Percentiles rank a stretch among this genome's conserved stretches.
Evolutionary conservation across 2,113 vertebrate genomes (phyloP).

Genomic region (Merops nubicus): DNA sequence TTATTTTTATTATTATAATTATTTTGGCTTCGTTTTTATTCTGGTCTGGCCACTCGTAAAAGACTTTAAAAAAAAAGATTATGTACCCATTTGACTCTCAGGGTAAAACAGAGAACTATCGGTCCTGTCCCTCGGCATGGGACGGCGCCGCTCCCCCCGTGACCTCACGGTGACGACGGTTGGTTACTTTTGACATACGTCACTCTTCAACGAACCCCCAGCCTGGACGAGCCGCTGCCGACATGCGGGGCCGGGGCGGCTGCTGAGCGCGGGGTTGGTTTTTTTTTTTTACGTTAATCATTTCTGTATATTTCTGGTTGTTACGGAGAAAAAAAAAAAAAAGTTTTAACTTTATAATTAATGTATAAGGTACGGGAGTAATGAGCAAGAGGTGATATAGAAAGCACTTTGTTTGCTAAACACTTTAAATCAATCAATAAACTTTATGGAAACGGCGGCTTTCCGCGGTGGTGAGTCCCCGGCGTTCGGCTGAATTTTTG

Average conservation of each 20-base stretch:
- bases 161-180: background rate
- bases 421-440: slow-evolving; percentile 69
- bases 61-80: background rate
- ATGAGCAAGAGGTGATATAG: slow-evolving; percentile 4
- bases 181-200: background rate
- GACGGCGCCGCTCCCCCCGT: background rate
- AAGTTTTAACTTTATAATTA: slow-evolving; percentile 73
- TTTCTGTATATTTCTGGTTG: slow-evolving; percentile 70
- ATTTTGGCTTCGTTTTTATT: background rate
- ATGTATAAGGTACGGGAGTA: slow-evolving; percentile 39
- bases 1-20: too few species aligned
- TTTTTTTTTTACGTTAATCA: background rate
- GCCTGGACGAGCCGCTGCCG: background rate
- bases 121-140: background rate
- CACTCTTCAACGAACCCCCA: background rate
- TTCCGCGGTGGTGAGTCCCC: background rate
- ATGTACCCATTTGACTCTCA: slow-evolving; percentile 65
- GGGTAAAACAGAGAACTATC: slow-evolving; percentile 52
- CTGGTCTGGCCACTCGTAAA: background rate
- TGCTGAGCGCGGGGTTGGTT: background rate
- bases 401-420: slow-evolving; percentile 73
- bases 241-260: background rate
- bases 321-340: background rate
- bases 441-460: background rate
- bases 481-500: background rate